These are phyloP conservation scores for Cydia strobilella DNA, from an alignment of 1,140 invertebrate genomes.

Conservation along the genomic window DNA sequence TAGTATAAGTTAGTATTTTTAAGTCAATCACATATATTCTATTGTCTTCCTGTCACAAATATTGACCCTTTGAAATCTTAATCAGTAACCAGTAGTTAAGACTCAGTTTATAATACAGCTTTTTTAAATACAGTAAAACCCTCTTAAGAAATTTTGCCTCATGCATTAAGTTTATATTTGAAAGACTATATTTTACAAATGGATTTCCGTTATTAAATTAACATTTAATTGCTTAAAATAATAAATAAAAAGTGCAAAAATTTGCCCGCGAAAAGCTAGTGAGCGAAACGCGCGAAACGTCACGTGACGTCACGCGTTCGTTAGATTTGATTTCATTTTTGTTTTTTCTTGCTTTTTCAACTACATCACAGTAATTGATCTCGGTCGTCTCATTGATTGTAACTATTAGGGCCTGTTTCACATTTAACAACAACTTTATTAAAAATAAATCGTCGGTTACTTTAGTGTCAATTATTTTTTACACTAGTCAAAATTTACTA, in stretches of 20 bases:
- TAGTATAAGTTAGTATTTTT: background rate
- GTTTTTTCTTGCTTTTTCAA: background rate
- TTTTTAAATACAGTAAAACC: too few species aligned
- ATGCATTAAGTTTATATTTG: too few species aligned
- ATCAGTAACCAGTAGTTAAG: background rate
- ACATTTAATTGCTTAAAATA: too few species aligned
- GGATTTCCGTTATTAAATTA: too few species aligned
- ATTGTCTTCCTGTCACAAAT: background rate
- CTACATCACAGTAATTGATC: slow-evolving; percentile 4
- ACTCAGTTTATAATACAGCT: background rate
- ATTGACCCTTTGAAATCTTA: background rate
- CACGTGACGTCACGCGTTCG: too few species aligned
- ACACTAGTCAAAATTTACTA: slow-evolving; percentile 9
- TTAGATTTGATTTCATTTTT: background rate
- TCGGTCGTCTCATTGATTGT: background rate
- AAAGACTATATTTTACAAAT: too few species aligned
- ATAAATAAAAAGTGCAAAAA: too few species aligned
- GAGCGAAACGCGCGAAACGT: too few species aligned
- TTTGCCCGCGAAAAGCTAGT: too few species aligned
- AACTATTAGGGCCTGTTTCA: too few species aligned
- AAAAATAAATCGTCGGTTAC: background rate
- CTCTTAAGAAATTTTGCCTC: too few species aligned
- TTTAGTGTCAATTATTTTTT: slow-evolving; percentile 14
- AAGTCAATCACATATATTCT: background rate
- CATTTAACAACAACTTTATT: too few species aligned